Base-by-base conservation (phyloP, 2,797 vertebrate genomes). In the Holocentrus rufus region DNA sequence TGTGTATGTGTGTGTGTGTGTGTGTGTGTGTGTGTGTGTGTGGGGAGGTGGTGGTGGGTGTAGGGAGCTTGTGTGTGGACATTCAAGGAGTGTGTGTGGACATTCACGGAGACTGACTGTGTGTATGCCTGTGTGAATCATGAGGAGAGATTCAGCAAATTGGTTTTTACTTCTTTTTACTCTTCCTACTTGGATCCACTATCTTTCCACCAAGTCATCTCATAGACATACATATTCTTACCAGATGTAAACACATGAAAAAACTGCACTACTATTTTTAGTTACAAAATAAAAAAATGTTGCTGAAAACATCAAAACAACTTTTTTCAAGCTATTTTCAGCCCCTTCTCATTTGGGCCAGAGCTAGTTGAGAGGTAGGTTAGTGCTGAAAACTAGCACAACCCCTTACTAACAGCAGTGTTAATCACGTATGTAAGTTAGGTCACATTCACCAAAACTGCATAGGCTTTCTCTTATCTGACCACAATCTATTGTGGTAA, bases 391-490 rank as follows among this genome's bases (percentile, higher is more conserved):
- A 17, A 17, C 36, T 13, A 39, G 68, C 50, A 1, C 53, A 27
- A 58, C 22, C 1, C 0, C 22, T 44, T 4, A 69, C 57, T 47
- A 69, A 52, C 25, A 81, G 42, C 31, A 52, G 65, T 49, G 65
- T 67, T 23, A 57, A 64, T 23, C 31, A 62, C 59, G 53, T 36
- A 63, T 58, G 55, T 63, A 23, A 69, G 56, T 58, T 69, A 82
- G 79, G 74, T 80, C 76, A 82, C 69, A 77, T 79, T 72, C 23
- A 72, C 61, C 69, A 72, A 79, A 84, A 85, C 58, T 70, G 58
- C 81, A 71, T 5, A 78, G 25, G 27, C 36, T 66, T 20, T 58
- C 69, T 81, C 72, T 79, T 77, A 91, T 90, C 83, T 63, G 83
- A 65, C 18, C 22, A 59, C 64, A 56, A 81, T 80, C 69, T 70